Evolutionary conservation across 2,113 vertebrate genomes (phyloP).

Genomic region (Puma concolor): DNA sequence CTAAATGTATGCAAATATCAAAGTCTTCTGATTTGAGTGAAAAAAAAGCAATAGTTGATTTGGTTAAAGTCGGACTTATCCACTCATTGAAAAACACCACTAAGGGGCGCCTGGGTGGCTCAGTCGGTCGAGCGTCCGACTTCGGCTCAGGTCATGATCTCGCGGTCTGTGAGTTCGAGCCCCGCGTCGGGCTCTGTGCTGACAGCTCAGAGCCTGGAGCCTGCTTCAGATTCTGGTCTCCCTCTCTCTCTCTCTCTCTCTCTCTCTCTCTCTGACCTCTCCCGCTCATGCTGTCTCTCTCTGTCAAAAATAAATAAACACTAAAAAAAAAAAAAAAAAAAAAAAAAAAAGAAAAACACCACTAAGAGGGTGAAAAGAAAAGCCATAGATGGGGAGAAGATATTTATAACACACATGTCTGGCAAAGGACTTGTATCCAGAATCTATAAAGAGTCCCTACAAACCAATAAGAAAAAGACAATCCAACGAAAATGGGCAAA

Average conservation of each 20-base stretch:
- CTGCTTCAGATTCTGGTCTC: too few species aligned
- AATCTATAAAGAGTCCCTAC: background rate
- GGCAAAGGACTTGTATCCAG: background rate
- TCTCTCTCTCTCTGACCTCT: too few species aligned
- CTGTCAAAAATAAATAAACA: too few species aligned
- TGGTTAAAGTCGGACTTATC: background rate
- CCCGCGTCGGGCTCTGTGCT: too few species aligned
- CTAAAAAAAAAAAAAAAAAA: too few species aligned
- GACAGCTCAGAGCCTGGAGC: too few species aligned
- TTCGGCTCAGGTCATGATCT: too few species aligned
- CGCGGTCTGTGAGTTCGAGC: too few species aligned
- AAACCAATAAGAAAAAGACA: conserved; percentile 41
- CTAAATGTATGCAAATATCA: background rate
- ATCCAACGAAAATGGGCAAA: background rate
- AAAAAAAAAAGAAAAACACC: background rate
- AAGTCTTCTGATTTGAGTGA: background rate
- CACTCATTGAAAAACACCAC: background rate
- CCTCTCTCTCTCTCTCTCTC: too few species aligned
- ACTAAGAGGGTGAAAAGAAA: background rate
- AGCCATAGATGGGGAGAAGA: background rate
- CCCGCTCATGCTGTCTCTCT: too few species aligned
- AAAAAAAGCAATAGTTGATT: background rate
- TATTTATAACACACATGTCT: background rate
- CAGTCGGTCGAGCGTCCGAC: too few species aligned
- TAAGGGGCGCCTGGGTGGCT: too few species aligned